These are phyloP conservation scores for Macrosteles quadrilineatus DNA, from an alignment of 1,140 invertebrate species.

Conservation along the genomic window DNA sequence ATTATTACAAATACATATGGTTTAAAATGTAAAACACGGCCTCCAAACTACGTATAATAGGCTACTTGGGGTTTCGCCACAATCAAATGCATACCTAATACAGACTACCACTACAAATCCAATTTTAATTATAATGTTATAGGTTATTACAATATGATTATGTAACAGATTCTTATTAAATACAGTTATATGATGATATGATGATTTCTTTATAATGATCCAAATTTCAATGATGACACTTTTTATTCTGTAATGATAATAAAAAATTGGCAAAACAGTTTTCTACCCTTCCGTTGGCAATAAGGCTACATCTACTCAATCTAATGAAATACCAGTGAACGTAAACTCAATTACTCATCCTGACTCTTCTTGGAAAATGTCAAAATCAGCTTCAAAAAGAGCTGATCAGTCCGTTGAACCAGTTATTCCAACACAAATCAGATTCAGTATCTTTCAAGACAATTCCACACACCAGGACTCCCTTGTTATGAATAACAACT, in stretches of 20 bases:
- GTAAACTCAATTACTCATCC: neutral
- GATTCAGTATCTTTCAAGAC: neutral
- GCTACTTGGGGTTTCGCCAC: no score
- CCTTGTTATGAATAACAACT: neutral
- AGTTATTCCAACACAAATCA: neutral
- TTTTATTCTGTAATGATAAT: neutral
- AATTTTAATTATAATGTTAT: no score
- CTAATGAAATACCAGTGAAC: no score
- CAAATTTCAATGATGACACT: neutral
- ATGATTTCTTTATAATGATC: neutral
- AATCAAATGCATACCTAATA: no score
- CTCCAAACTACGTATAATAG: no score
- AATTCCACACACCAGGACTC: neutral
- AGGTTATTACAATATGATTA: neutral
- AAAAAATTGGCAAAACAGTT: neutral
- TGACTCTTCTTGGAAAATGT: neutral
- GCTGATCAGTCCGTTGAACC: neutral
- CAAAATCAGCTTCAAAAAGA: neutral
- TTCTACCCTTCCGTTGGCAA: neutral
- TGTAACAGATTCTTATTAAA: neutral
- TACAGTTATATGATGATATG: neutral
- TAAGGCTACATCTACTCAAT: neutral
- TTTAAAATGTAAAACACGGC: no score
- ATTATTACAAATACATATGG: no score
- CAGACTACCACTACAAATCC: no score